These are phyloP conservation scores for Orchesellides sinensis DNA, from an alignment of 2,888 invertebrate species.

Conservation along the genomic window DNA sequence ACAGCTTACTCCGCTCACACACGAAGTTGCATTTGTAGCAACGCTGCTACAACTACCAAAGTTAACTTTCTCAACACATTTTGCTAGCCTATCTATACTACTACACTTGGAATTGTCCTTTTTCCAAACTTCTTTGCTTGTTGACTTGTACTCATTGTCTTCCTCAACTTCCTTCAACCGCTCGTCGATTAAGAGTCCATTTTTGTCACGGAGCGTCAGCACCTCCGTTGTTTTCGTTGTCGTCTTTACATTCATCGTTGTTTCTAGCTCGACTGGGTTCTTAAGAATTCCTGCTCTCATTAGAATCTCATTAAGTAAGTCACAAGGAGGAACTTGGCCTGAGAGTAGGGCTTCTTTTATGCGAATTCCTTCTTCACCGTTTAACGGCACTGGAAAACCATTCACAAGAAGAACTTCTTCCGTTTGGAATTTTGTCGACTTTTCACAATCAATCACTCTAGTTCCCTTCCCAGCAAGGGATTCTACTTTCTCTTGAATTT, in stretches of 20 bases:
- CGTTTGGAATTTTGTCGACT: conserved; percentile 84
- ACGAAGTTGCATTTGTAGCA: conserved; percentile 54
- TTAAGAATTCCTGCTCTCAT: conserved; percentile 81
- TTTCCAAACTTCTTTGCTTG: conserved; percentile 75
- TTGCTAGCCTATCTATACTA: conserved; percentile 51
- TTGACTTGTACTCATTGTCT: conserved; percentile 83
- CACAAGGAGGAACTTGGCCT: conserved; percentile 82
- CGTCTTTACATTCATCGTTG: conserved; percentile 84
- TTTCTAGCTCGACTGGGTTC: conserved; percentile 84
- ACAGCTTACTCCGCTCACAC: conserved; percentile 40
- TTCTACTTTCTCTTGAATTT: conserved; percentile 86
- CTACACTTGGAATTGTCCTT: conserved; percentile 29
- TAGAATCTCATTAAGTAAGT: conserved; percentile 83
- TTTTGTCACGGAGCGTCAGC: conserved; percentile 82
- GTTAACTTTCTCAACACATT: conserved; percentile 58
- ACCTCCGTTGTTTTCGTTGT: conserved; percentile 85
- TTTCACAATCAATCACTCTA: conserved; percentile 85
- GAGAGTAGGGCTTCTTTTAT: conserved; percentile 83
- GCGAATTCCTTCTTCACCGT: conserved; percentile 83
- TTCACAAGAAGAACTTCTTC: conserved; percentile 85
- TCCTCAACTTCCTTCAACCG: conserved; percentile 84
- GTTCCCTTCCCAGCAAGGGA: conserved; percentile 85
- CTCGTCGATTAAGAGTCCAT: conserved; percentile 84
- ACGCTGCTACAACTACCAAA: conserved; percentile 57
- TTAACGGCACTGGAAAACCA: conserved; percentile 83